Evolutionary conservation across 2,888 invertebrate genomes (phyloP), one percentile per base, ranked within the genome.

Genomic region (Lathronympha strigana): DNA sequence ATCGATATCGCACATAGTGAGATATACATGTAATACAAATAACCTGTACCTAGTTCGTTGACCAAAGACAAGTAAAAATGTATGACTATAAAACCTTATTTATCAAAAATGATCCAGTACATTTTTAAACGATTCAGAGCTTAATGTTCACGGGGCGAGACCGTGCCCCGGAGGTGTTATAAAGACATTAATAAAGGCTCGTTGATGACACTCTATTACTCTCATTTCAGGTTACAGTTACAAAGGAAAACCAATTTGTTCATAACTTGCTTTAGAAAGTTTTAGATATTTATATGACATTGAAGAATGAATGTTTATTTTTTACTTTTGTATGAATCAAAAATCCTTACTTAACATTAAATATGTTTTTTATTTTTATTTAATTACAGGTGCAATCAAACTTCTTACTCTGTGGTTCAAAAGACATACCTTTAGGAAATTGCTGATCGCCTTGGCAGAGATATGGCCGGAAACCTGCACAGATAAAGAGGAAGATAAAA

Each of bases 321-420:
- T 13, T 36, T 36, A 36, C 13, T 9, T n/a, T n/a, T n/a, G n/a
- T n/a, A n/a, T n/a, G n/a, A n/a, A n/a, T n/a, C n/a, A n/a, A n/a
- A n/a, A n/a, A n/a, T n/a, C n/a, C n/a, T n/a, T n/a, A n/a, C n/a
- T n/a, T n/a, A n/a, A n/a, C n/a, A n/a, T n/a, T n/a, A n/a, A n/a
- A n/a, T n/a, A n/a, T n/a, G n/a, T n/a, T n/a, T n/a, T n/a, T n/a
- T n/a, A n/a, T n/a, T 33, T 40, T 17, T 50, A 17, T 68, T 66
- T 33, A 61, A 49, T 74, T 76, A 13, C 66, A 89, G 90, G 88
- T 77, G 74, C 82, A 43, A 81, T 81, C 6, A 89, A 89, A 73
- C 68, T 85, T 43, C 55, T 86, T 54, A 86, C 84, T 13, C 77
- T 89, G 63, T 86, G 87, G 86, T 82, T 80, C 68, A 85, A 87